A percentile compares a stretch with the other conserved stretches of the same genome.
Evolutionary conservation across 2,888 invertebrate species (phyloP).

Genomic region (Lepidochrysops patricia): DNA sequence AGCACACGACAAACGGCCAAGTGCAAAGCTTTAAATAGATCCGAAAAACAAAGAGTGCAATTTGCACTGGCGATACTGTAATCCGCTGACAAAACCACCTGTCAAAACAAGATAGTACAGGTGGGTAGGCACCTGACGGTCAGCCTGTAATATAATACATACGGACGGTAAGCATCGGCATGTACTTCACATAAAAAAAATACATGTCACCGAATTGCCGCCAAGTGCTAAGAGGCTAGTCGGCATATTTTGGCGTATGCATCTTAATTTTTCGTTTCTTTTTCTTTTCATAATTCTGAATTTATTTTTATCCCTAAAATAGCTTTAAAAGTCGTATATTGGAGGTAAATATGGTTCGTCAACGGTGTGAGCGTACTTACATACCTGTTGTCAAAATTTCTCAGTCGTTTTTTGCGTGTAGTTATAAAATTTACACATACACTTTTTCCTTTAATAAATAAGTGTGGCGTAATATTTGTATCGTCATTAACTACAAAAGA

Average conservation of each 20-base stretch:
- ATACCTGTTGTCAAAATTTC: no score
- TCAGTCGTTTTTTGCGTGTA: no score
- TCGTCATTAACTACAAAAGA: no score
- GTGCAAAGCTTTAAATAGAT: slow-evolving; percentile 28
- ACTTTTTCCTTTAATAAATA: no score
- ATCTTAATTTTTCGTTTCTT: neutral
- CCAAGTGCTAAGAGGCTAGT: neutral
- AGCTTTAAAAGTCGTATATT: no score
- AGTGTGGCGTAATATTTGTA: no score
- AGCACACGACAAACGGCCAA: slow-evolving; percentile 15
- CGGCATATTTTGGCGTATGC: neutral
- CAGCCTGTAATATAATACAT: slow-evolving; percentile 12
- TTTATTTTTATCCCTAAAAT: no score
- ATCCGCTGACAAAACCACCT: slow-evolving; percentile 55
- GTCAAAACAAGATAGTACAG: slow-evolving; percentile 64
- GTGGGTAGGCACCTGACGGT: slow-evolving; percentile 53
- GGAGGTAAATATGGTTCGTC: no score
- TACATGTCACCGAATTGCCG: neutral
- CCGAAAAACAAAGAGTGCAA: slow-evolving; percentile 30
- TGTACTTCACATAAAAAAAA: slow-evolving; percentile 10
- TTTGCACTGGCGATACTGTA: slow-evolving; percentile 30
- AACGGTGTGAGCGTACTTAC: no score
- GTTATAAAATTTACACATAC: no score
- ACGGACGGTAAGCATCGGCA: neutral
- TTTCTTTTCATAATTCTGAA: neutral